Evolutionary conservation across 2,888 invertebrate genomes (phyloP), one percentile per base, ranked within the genome.

Genomic region (Choreutis nemorana): DNA sequence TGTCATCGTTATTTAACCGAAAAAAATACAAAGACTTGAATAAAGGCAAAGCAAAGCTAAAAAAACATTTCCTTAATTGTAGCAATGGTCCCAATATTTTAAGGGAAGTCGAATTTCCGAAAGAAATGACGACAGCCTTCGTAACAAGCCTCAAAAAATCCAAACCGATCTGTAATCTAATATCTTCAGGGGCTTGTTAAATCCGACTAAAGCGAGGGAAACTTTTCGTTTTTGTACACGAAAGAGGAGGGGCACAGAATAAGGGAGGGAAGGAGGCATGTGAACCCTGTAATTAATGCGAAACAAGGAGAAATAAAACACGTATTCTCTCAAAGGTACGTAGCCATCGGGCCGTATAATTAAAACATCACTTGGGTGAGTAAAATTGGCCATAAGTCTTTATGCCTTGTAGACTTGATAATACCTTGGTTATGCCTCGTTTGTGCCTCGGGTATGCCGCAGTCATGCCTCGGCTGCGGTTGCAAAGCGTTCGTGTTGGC

Each of bases 261-360:
- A 30, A 31, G 34, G 32, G 24, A 26, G 28, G 37, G 26, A n/a
- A 34, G 37, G 42, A 34, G 41, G 47, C 48, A 24, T 20, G 45
- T 47, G 48, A 49, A 46, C 45, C 45, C 45, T 37, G 57, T 64
- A 67, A 67, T 66, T 65, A 64, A 62, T 64, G 61, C 51, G 50
- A 60, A 62, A 64, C 63, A 66, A 55, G 55, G 44, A 50, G 58
- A 61, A 63, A 63, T 61, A 64, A 36, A 33, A 33, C 27, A 28
- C 24, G 26, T 22, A 32, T 32, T 26, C 15, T 29, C 23, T 10
- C 18, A 14, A 47, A 52, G 53, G 54, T 55, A 50, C 50, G 53
- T 49, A 53, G 38, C 50, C 50, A 44, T 41, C 50, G 48, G 45
- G 32, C 44, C 59, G 63, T 54, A 47, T 63, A 62, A 64, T 66